phyloP scores from a whole-genome alignment of 2,797 vertebrate species.

The Scolopax rusticola region DNA sequence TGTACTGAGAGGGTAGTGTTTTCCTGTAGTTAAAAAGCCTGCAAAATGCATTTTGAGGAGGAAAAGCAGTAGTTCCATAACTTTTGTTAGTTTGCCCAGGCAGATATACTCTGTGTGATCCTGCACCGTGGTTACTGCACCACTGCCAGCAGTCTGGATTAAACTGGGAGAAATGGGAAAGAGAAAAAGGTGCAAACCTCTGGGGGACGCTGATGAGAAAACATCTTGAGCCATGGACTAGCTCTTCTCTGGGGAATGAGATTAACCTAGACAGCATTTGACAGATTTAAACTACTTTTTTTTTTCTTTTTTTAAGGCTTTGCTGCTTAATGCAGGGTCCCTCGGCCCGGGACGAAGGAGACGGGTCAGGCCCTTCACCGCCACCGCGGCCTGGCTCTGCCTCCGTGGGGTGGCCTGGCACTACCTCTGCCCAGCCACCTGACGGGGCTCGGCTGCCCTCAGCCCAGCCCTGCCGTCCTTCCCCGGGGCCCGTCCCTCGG shows the following conservation, averaged over 20 bases:
- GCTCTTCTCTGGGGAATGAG: neutral
- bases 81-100: neutral
- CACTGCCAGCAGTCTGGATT: rapidly evolving
- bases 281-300: no score
- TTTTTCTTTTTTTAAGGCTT: no score
- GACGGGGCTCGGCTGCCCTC: no score
- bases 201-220: rapidly evolving
- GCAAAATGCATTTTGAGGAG: no score
- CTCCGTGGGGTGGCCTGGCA: neutral
- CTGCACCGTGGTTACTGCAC: rapidly evolving
- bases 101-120: rapidly evolving
- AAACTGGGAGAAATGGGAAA: rapidly evolving
- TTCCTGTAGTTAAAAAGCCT: neutral
- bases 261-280: rapidly evolving
- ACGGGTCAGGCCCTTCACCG: no score
- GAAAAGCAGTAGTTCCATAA: rapidly evolving
- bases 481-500: neutral
- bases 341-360: rapidly evolving
- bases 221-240: rapidly evolving
- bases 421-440: neutral
- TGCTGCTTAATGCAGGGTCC: rapidly evolving
- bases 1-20: rapidly evolving
- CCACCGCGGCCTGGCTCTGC: neutral
- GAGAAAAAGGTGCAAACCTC: rapidly evolving
- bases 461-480: neutral